Evolutionary conservation across 2,113 vertebrate genomes (phyloP).

Genomic region (Scomber japonicus): DNA sequence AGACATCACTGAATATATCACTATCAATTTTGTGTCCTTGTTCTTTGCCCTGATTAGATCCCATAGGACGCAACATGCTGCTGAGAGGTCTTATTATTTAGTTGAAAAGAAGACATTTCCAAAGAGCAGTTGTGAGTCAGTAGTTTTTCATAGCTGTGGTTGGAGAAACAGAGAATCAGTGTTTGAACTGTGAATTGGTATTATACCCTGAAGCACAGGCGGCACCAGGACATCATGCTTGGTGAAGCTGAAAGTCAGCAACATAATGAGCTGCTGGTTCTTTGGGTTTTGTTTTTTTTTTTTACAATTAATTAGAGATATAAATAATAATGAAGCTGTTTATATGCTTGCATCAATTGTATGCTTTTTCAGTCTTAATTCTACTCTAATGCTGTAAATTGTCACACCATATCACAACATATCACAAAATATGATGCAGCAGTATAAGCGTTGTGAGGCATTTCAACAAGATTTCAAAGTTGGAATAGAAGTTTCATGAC

Average conservation of each 20-base stretch:
- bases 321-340: no score
- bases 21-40: conserved; percentile 22
- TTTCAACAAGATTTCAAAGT: neutral
- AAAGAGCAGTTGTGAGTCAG: neutral
- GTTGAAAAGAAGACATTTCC: neutral
- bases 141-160: neutral
- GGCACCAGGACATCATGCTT: no score
- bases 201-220: neutral
- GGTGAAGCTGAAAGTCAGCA: no score
- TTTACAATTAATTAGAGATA: neutral
- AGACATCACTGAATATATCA: conserved; percentile 29
- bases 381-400: no score
- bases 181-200: conserved; percentile 35
- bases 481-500: neutral
- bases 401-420: neutral
- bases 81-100: neutral
- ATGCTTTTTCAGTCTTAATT: no score
- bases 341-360: no score
- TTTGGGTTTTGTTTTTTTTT: neutral
- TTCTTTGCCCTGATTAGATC: conserved; percentile 40
- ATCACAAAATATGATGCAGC: neutral
- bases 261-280: neutral
- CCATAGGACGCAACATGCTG: neutral
- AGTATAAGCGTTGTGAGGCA: no score
- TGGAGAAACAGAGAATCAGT: conserved; percentile 1